These are phyloP conservation scores for Cyrtodaria siliqua DNA, from an alignment of 2,888 invertebrate species.

Conservation along the genomic window DNA sequence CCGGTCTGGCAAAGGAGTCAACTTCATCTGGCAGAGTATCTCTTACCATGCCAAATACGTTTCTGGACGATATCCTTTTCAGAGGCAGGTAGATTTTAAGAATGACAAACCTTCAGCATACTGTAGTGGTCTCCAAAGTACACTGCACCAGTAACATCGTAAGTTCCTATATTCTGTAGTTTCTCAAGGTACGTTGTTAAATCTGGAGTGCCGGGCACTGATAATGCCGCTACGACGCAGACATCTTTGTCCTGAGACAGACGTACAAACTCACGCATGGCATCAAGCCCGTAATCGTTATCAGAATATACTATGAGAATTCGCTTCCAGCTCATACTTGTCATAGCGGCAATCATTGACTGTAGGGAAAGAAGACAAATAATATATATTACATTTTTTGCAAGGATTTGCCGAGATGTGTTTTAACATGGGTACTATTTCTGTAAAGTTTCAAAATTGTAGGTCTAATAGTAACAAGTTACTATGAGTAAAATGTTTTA, in stretches of 20 bases:
- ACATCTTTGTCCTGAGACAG: conserved; percentile 63
- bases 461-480: too few relatives aligned
- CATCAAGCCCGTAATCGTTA: conserved; percentile 70
- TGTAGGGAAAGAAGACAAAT: conserved; percentile 57
- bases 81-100: too few relatives aligned
- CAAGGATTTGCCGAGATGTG: too few relatives aligned
- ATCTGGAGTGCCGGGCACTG: conserved; percentile 43
- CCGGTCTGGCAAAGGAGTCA: too few relatives aligned
- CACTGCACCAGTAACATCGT: conserved; percentile 66
- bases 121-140: conserved; percentile 52
- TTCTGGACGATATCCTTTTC: too few relatives aligned
- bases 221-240: conserved; percentile 71
- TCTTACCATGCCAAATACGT: too few relatives aligned
- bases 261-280: conserved; percentile 66
- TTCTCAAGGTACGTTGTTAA: conserved; percentile 9
- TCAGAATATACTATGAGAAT: conserved; percentile 83
- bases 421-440: too few relatives aligned
- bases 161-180: conserved; percentile 53
- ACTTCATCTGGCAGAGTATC: too few relatives aligned
- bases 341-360: conserved; percentile 81
- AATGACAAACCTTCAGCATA: not conserved
- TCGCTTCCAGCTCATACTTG: conserved; percentile 84
- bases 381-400: too few relatives aligned
- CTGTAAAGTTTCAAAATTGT: too few relatives aligned
- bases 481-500: too few relatives aligned